Evolutionary conservation across 2,888 invertebrate species (phyloP).

Genomic region (Thalpophila matura): DNA sequence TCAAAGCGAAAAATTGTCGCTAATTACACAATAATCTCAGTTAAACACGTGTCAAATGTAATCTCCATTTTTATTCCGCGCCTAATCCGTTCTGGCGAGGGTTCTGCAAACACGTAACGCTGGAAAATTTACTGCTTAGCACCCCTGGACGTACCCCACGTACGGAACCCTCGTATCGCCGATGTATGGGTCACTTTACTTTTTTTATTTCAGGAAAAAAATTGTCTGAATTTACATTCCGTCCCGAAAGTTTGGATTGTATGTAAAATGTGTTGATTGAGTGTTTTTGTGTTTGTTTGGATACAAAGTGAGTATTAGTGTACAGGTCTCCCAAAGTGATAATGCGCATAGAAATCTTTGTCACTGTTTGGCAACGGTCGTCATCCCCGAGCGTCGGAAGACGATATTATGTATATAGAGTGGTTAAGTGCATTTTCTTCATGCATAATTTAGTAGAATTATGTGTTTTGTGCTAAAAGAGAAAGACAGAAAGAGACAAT

Average conservation of each 20-base stretch:
- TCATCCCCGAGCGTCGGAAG: too few relatives aligned
- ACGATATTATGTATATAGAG: too few relatives aligned
- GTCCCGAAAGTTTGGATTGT: slow-evolving; percentile 55
- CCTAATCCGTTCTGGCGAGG: slow-evolving; percentile 36
- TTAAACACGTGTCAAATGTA: slow-evolving; percentile 51
- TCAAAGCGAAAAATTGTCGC: slow-evolving; percentile 42
- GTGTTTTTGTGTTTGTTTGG: slow-evolving; percentile 47
- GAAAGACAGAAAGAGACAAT: too few relatives aligned
- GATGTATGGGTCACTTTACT: slow-evolving; percentile 52
- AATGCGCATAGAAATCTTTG: too few relatives aligned
- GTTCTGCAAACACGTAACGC: slow-evolving; percentile 42
- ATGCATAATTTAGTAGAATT: too few relatives aligned
- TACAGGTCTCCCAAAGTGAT: too few relatives aligned
- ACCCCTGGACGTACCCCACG: slow-evolving; percentile 50
- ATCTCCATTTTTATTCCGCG: slow-evolving; percentile 52
- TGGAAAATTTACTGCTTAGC: slow-evolving; percentile 60
- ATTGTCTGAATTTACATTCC: slow-evolving; percentile 46
- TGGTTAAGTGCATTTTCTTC: too few relatives aligned
- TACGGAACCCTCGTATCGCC: slow-evolving; percentile 55
- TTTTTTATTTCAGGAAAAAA: slow-evolving; percentile 46
- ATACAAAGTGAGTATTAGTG: slow-evolving; percentile 19
- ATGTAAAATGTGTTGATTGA: slow-evolving; percentile 51
- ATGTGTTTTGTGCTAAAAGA: too few relatives aligned
- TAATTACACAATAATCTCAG: slow-evolving; percentile 59
- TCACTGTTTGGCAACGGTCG: too few relatives aligned